Percentiles rank a stretch among this genome's conserved stretches.
Evolutionary conservation across 2,888 invertebrate genomes (phyloP).

Genomic region (Plebejus melissa): DNA sequence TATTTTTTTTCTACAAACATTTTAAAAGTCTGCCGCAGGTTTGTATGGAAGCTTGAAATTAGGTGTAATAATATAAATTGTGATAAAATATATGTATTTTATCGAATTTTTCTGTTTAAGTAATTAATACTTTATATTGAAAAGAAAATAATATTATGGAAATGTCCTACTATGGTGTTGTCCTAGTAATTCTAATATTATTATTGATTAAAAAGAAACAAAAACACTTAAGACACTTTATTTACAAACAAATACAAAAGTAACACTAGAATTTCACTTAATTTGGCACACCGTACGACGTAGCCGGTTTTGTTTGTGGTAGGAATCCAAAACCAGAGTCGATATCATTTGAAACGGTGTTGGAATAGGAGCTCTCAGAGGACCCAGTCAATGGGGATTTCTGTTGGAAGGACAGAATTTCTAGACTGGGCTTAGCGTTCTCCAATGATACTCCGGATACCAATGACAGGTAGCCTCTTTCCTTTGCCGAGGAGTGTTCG

Average conservation of each 20-base stretch:
- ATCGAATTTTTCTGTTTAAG: neutral
- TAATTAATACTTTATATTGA: neutral
- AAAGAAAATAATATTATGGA: too few relatives aligned
- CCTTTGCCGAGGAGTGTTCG: slow-evolving; percentile 63
- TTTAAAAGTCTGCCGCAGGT: too few relatives aligned
- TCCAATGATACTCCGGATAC: slow-evolving; percentile 67
- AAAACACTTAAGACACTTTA: slow-evolving; percentile 35
- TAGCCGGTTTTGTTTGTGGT: slow-evolving; percentile 56
- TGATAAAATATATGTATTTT: neutral
- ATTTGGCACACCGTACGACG: slow-evolving; percentile 60
- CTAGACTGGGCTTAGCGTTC: slow-evolving; percentile 65
- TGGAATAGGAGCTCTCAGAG: slow-evolving; percentile 28
- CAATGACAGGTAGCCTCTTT: slow-evolving; percentile 60
- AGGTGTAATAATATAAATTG: neutral
- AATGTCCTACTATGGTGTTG: too few relatives aligned
- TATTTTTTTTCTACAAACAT: too few relatives aligned
- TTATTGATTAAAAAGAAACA: slow-evolving; percentile 20
- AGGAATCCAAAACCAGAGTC: slow-evolving; percentile 51
- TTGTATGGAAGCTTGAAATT: too few relatives aligned
- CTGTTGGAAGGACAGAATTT: slow-evolving; percentile 66
- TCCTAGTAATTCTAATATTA: too few relatives aligned
- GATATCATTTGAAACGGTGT: slow-evolving; percentile 37
- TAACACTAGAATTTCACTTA: slow-evolving; percentile 45
- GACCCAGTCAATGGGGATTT: slow-evolving; percentile 45
- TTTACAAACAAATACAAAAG: slow-evolving; percentile 39